phyloP scores from a whole-genome alignment of 1,140 invertebrate genomes.

The Geopemphigus sp. region DNA sequence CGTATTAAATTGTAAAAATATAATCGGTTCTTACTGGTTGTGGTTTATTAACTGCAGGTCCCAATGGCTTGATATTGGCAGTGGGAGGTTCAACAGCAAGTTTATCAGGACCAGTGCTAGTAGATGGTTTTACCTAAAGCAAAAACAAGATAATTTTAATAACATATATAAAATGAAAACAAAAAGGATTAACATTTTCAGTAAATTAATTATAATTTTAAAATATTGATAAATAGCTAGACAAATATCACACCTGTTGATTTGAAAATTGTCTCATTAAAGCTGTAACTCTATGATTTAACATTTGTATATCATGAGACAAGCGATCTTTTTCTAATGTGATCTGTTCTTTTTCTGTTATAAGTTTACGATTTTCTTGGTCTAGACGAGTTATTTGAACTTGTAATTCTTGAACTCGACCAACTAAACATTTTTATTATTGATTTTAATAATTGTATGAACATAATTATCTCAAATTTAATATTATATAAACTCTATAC shows the following conservation, averaged over 20 bases:
- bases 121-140: constrained; percentile 62
- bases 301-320: constrained; percentile 70
- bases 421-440: not conserved
- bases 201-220: not conserved
- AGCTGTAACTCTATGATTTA: constrained; percentile 69
- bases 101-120: constrained; percentile 66
- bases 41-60: constrained; percentile 57
- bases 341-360: constrained; percentile 67
- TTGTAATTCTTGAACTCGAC: constrained; percentile 7
- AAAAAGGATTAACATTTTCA: not conserved
- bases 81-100: constrained; percentile 74
- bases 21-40: constrained; percentile 53
- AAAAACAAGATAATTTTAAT: not conserved
- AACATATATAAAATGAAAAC: not conserved
- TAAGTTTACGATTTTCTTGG: constrained; percentile 42
- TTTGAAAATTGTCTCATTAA: constrained; percentile 76
- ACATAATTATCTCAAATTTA: not conserved
- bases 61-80: constrained; percentile 93
- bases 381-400: not conserved
- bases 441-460: no score
- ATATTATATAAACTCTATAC: no score
- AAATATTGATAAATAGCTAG: no score
- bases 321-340: constrained; percentile 64
- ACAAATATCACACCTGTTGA: constrained; percentile 40
- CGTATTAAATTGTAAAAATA: not conserved